Conservation (phyloP, 2,113 vertebrate species). For the Ranitomeya variabilis region DNA sequence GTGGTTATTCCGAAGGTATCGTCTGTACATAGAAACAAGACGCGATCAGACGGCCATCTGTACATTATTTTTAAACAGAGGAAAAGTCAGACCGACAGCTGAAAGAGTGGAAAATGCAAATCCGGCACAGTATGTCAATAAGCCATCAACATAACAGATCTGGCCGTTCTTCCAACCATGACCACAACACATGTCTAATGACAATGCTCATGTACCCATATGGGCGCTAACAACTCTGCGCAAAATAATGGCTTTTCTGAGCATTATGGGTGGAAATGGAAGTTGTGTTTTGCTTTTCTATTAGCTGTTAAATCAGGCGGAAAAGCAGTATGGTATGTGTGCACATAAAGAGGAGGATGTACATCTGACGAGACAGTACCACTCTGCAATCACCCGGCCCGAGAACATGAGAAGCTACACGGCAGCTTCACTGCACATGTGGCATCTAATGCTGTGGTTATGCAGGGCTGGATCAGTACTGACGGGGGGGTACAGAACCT, state of each 20-base stretch:
- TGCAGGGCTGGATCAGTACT: no score
- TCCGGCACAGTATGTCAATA: conserved; percentile 22
- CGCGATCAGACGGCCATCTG: conserved; percentile 24
- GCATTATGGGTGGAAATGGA: background rate
- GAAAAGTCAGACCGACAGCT: conserved; percentile 31
- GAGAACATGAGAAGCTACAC: no score
- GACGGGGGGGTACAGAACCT: no score
- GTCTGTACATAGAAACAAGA: conserved; percentile 14
- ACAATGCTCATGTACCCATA: conserved; percentile 25
- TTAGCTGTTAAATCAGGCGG: background rate
- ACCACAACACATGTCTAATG: conserved; percentile 35
- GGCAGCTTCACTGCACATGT: no score
- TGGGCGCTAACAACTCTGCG: background rate
- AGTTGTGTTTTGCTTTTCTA: background rate
- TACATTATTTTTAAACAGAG: conserved; percentile 16
- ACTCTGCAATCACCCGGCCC: no score
- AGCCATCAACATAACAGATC: conserved; percentile 27
- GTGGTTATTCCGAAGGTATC: conserved; percentile 4
- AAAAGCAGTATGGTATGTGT: background rate
- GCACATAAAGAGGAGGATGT: background rate
- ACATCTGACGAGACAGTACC: background rate
- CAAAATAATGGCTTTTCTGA: background rate
- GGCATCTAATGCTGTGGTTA: no score
- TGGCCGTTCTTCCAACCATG: conserved; percentile 5
- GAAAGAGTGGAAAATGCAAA: conserved; percentile 16